Base-by-base conservation (phyloP, 2,888 invertebrate species). In the Nowickia ferox region DNA sequence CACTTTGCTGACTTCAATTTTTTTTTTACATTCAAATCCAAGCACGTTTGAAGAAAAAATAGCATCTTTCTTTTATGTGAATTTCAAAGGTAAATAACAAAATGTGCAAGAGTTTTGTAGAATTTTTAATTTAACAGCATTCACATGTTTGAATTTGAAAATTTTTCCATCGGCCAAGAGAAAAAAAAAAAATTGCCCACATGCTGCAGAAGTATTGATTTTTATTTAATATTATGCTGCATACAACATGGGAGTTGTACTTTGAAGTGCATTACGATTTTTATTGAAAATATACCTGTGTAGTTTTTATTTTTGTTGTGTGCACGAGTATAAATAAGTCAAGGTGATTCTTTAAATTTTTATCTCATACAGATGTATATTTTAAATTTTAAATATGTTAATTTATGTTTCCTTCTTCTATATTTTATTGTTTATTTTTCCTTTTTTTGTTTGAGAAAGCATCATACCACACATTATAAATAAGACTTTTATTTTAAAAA, bases 51-150 rank as follows among this genome's bases (percentile, higher is more conserved):
- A 13, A 46, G 46, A 15, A 68, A 69, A 59, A 74, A 75, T 13
- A 6, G 1, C 19, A 19, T n/a, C 6, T 17, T 66, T 68, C n/a
- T 15, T 61, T 38, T 53, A 51, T 68, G 1, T 75, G 68, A 19
- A 46, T 46, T 53, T 30, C 30, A 53, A 66, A 75, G 61, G 81
- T 68, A 81, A 80, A 80, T 57, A 74, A 68, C 59, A 74, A n/a
- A n/a, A 15, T 57, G 59, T 19, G 11, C 57, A 30, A 15, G n/a
- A 74, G 66, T 68, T 68, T 68, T 75, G 5, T 51, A 42, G 66
- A 68, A 81, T 61, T 81, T 81, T 68, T 81, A 81, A 68, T 75
- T 81, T 53, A 68, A 40, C 44, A 53, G 51, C 11, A 68, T 19
- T 75, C 38, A 19, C 61, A 81, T 68, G 61, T 81, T 44, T 61